These are phyloP conservation scores for Cantharis lateralis DNA, from an alignment of 2,888 invertebrate species.

Conservation along the genomic window DNA sequence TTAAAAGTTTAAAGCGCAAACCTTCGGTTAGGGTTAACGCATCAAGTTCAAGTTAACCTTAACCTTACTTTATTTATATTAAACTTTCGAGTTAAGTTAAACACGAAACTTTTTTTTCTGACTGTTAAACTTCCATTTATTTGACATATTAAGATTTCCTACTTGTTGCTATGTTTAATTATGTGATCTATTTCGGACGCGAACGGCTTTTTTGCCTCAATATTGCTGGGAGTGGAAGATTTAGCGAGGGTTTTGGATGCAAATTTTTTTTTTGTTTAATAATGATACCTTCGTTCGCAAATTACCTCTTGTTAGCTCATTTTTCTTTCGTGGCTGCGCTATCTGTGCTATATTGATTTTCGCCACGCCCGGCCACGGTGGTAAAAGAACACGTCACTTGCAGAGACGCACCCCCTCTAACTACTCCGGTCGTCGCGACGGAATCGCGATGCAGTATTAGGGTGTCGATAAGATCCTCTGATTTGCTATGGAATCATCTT, in stretches of 20 bases:
- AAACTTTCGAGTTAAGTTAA: not conserved
- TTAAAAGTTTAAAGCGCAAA: not conserved
- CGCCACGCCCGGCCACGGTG: conserved; percentile 45
- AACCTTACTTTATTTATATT: not conserved
- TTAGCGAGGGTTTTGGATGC: conserved; percentile 29
- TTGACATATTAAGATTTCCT: not conserved
- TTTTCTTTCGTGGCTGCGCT: conserved; percentile 43
- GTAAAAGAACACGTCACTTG: conserved; percentile 47
- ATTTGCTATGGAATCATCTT: conserved; percentile 28
- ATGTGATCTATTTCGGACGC: not conserved
- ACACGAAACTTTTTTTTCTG: not conserved
- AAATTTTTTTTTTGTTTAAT: conserved; percentile 23
- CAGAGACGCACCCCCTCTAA: conserved; percentile 37
- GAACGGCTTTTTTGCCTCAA: not conserved
- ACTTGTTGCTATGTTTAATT: not conserved
- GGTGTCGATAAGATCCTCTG: conserved; percentile 30
- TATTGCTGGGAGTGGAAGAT: conserved; percentile 3
- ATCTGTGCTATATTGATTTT: conserved; percentile 48
- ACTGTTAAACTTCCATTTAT: not conserved
- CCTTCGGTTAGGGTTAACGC: not conserved
- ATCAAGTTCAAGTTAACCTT: not conserved
- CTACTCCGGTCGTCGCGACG: conserved; percentile 33
- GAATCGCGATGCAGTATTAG: conserved; percentile 32
- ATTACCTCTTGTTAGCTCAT: conserved; percentile 39
- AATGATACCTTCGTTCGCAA: conserved; percentile 31